Base-by-base conservation (phyloP, 2,797 vertebrate genomes). In the Chloroceryle amazona region DNA sequence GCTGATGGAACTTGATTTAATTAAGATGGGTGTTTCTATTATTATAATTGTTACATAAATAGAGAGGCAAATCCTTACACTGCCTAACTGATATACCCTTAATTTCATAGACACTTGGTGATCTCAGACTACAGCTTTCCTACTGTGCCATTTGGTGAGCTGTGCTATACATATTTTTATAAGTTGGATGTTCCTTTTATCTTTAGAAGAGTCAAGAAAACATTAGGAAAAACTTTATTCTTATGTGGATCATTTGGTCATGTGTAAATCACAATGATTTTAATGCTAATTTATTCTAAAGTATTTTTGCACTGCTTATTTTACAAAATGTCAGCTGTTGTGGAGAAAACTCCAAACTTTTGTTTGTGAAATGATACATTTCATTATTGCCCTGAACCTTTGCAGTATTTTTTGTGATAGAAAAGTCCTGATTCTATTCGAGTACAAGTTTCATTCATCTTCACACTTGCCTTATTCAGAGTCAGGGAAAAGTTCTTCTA, bases 61-160 rank as follows among this genome's bases (percentile, higher is more conserved):
- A 80, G 39, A 65, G 63, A 44, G 46, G 58, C 65, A 88, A 62
- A 47, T 73, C 47, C 31, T 12, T 31, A 8, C 19, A 6, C 4
- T 18, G 26, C 21, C 22, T 46, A 13, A 1, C 28, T 22, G 4
- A 23, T 13, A 1, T 0, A 25, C 5, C 42, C 49, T 12, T 51
- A 22, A 42, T 13, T 83, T 58, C 57, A 37, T 2, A 41, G 29
- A 9, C 17, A 17, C 33, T 11, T 8, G 18, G 21, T 4, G 13
- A 62, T 28, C 73, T 49, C 67, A 46, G 46, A 15, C 14, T 26
- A 19, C 58, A 74, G 68, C n/a, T 71, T 46, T 46, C 26, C 60
- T 15, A 9, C 12, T 14, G 16, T 10, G 44, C n/a, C 26, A 3
- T 60, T 68, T 35, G 39, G 5, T 39, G 31, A 66, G 41, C 42